phyloP scores from a whole-genome alignment of 2,797 vertebrate species.

The Gymnocypris eckloni region DNA sequence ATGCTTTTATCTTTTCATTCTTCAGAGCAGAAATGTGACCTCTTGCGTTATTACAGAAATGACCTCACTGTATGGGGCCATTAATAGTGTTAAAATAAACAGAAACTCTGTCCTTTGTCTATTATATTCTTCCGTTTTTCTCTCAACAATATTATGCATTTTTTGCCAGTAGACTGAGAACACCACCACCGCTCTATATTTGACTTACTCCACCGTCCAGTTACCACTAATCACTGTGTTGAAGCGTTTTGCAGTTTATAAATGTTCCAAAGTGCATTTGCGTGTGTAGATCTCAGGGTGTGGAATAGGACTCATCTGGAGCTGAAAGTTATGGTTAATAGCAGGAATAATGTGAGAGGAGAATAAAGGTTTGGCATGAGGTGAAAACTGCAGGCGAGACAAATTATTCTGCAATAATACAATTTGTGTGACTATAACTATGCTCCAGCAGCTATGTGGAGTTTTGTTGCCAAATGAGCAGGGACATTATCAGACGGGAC shows the following conservation, averaged over 20 bases:
- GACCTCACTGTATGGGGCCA: background rate
- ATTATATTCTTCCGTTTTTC: background rate
- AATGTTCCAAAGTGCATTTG: conserved; percentile 50
- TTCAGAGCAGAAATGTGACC: conserved; percentile 8
- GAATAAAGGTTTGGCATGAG: conserved; percentile 16
- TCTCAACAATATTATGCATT: background rate
- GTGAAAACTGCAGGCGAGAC: conserved; percentile 13
- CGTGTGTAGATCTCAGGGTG: conserved; percentile 15
- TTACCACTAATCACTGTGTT: conserved; percentile 49
- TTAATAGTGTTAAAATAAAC: conserved; percentile 8
- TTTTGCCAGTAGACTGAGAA: conserved; percentile 1
- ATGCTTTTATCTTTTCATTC: conserved; percentile 6
- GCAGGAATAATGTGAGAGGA: conserved; percentile 6
- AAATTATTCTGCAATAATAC: background rate
- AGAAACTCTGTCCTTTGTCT: background rate
- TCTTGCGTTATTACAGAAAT: conserved; percentile 2
- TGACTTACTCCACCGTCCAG: conserved; percentile 47
- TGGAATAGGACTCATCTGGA: conserved; percentile 22
- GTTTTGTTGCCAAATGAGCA: background rate
- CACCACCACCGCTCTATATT: conserved; percentile 24
- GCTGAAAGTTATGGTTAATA: conserved; percentile 47
- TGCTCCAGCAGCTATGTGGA: background rate
- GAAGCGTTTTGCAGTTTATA: conserved; percentile 45
- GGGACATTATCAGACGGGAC: background rate
- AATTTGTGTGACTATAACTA: background rate